phyloP scores from a whole-genome alignment of 2,888 invertebrate species.

The Lycia hirtaria region DNA sequence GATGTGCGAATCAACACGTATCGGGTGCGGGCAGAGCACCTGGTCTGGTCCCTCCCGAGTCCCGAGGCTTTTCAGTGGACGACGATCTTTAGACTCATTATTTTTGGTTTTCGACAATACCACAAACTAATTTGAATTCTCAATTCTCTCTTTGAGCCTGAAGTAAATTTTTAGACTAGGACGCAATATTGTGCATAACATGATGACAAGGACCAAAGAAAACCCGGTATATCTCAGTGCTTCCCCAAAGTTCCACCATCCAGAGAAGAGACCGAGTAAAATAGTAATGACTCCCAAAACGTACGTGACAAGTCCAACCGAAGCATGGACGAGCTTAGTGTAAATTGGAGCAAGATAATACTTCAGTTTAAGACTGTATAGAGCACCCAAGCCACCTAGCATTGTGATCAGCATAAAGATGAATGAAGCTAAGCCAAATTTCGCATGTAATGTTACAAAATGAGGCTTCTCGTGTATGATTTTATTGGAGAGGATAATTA shows the following conservation, averaged over 20 bases:
- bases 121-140: slow-evolving; percentile 62
- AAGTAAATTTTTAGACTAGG: slow-evolving; percentile 79
- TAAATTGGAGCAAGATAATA: slow-evolving; percentile 76
- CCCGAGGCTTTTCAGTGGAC: too few relatives aligned
- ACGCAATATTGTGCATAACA: slow-evolving; percentile 72
- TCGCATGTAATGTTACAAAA: slow-evolving; percentile 71
- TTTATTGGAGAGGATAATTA: slow-evolving; percentile 75
- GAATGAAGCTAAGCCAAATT: slow-evolving; percentile 75
- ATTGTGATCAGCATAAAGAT: slow-evolving; percentile 73
- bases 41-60: too few relatives aligned
- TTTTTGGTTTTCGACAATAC: background rate
- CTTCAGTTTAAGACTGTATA: slow-evolving; percentile 77
- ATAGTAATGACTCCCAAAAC: slow-evolving; percentile 72
- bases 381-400: slow-evolving; percentile 74
- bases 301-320: slow-evolving; percentile 72
- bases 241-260: slow-evolving; percentile 76
- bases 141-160: slow-evolving; percentile 75
- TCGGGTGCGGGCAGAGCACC: too few relatives aligned
- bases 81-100: background rate
- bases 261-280: slow-evolving; percentile 69
- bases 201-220: slow-evolving; percentile 63
- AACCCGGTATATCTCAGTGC: slow-evolving; percentile 66
- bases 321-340: slow-evolving; percentile 76
- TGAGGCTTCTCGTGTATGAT: slow-evolving; percentile 64
- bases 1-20: too few relatives aligned